Conservation (phyloP, 2,888 invertebrate genomes). For the Sphaeridia pumilis region DNA sequence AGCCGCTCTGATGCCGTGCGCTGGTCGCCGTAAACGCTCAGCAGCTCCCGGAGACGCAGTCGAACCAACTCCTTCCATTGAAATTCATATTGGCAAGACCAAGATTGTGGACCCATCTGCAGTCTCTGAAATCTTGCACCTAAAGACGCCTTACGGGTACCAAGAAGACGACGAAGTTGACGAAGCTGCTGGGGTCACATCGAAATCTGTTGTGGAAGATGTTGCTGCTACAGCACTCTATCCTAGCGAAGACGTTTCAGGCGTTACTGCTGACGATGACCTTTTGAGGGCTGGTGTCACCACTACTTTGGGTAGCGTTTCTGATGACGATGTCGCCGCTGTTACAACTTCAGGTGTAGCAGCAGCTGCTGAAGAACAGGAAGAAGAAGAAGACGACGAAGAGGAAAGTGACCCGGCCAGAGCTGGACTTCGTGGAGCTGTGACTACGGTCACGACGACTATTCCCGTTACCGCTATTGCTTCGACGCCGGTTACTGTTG, state of each 20-base stretch:
- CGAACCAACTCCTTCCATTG: constrained; percentile 15
- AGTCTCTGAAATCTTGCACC: constrained; percentile 14
- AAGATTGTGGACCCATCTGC: constrained; percentile 16
- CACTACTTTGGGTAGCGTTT: background rate
- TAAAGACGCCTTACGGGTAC: background rate
- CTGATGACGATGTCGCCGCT: background rate
- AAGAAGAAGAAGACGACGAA: constrained; percentile 1
- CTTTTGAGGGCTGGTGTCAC: background rate
- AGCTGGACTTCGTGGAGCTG: constrained; percentile 11
- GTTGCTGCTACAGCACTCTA: background rate
- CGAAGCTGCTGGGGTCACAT: background rate
- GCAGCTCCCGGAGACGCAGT: constrained; percentile 2
- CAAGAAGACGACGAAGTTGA: background rate
- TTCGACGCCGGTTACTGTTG: constrained; percentile 9
- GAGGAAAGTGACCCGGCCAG: constrained; percentile 10
- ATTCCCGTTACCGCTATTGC: constrained; percentile 25
- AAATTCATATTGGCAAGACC: constrained; percentile 17
- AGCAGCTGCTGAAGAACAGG: background rate
- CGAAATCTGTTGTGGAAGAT: no score
- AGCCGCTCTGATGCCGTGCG: constrained; percentile 16
- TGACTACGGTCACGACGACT: constrained; percentile 18
- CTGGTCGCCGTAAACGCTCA: constrained; percentile 16
- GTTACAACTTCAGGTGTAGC: background rate
- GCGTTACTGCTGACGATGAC: background rate
- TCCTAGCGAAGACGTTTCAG: background rate